phyloP scores from a whole-genome alignment of 2,888 invertebrate species.

The Lepidocyrtinus sp. region DNA sequence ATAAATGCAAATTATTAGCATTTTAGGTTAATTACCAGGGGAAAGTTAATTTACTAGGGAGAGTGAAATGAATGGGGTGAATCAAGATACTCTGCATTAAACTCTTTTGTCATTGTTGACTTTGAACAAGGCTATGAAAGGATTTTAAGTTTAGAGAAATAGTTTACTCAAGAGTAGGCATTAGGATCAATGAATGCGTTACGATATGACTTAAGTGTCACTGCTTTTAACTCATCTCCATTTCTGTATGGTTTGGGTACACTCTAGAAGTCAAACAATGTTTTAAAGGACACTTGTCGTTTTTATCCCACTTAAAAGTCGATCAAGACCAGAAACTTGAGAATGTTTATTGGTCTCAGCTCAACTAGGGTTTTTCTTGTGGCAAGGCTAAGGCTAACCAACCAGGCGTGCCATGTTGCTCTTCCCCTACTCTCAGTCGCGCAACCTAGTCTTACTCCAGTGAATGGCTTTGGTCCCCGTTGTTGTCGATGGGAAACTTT shows the following conservation, averaged over 20 bases:
- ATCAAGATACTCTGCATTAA: no score
- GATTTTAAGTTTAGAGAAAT: conserved; percentile 2
- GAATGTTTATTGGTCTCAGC: conserved; percentile 5
- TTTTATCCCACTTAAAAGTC: conserved; percentile 55
- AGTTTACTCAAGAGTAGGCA: neutral
- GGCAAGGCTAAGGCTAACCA: neutral
- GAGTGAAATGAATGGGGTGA: no score
- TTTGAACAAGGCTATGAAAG: neutral
- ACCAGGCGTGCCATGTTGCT: neutral
- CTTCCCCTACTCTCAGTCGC: neutral
- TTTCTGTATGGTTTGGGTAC: neutral
- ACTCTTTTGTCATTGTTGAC: no score
- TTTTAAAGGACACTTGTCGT: conserved; percentile 41
- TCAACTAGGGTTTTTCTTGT: neutral
- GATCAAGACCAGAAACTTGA: conserved; percentile 41
- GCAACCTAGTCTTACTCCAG: neutral
- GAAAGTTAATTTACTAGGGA: no score
- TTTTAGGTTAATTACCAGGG: no score
- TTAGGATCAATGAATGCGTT: conserved; percentile 13
- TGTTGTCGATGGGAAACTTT: neutral
- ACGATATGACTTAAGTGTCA: conserved; percentile 3
- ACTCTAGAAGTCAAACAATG: conserved; percentile 46
- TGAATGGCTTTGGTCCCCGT: neutral
- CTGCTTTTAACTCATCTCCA: neutral
- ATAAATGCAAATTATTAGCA: no score